Conservation (phyloP, 2,888 invertebrate genomes). For the Eristalis intricaria region DNA sequence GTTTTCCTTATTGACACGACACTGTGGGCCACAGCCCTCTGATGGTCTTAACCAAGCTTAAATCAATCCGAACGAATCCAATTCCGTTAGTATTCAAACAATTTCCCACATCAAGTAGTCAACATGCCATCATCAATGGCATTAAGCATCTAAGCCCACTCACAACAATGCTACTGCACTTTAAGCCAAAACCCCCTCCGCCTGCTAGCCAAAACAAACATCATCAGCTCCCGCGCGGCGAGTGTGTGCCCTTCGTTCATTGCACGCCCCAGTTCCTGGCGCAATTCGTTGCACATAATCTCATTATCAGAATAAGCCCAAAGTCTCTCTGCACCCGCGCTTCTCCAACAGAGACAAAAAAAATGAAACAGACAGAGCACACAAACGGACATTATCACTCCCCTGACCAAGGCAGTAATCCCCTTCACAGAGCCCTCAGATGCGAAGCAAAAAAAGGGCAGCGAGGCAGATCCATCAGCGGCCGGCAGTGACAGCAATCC, state of each 20-base stretch:
- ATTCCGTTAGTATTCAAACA: conserved; percentile 66
- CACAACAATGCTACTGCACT: conserved; percentile 70
- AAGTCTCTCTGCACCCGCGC: not conserved
- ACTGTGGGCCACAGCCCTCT: conserved; percentile 18
- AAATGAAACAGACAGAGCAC: conserved; percentile 29
- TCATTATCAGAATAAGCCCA: conserved; percentile 73
- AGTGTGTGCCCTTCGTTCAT: conserved; percentile 55
- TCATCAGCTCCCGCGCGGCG: not conserved
- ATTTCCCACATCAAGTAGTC: conserved; percentile 71
- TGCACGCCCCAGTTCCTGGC: conserved; percentile 71
- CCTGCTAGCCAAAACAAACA: conserved; percentile 47
- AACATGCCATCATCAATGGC: conserved; percentile 71
- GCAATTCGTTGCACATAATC: conserved; percentile 75
- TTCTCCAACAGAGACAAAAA: not conserved
- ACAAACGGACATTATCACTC: conserved; percentile 47
- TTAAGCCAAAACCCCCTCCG: conserved; percentile 24
- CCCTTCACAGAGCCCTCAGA: conserved; percentile 16
- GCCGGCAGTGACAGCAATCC: conserved; percentile 65
- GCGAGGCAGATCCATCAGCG: conserved; percentile 48
- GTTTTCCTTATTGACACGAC: conserved; percentile 57
- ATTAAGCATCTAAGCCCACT: conserved; percentile 68
- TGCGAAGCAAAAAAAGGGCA: conserved; percentile 6
- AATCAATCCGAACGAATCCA: conserved; percentile 58
- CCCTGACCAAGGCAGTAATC: conserved; percentile 62
- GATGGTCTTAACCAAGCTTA: conserved; percentile 63